Percentiles rank a stretch among this genome's conserved stretches.
These are phyloP conservation scores for Subanguina moxae DNA, from an alignment of 1,140 invertebrate genomes.

Conservation along the genomic window DNA sequence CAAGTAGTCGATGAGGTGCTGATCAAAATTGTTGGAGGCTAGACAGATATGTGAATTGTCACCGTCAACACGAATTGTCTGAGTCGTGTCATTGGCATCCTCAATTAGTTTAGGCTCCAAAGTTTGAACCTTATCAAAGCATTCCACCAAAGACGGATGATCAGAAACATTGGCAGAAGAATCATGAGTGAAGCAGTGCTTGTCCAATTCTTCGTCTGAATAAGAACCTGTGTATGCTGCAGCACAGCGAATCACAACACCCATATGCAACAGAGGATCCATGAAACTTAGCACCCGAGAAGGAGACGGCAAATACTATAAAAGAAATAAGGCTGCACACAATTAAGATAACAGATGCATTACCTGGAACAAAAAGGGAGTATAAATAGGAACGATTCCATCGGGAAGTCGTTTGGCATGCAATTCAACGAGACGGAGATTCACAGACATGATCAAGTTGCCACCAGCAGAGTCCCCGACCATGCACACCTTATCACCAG, in stretches of 20 bases:
- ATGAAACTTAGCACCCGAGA: constrained; percentile 81
- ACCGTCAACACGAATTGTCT: constrained; percentile 45
- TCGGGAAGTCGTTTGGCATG: constrained; percentile 73
- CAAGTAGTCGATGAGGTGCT: constrained; percentile 49
- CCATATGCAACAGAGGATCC: constrained; percentile 89
- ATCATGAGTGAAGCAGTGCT: constrained; percentile 11
- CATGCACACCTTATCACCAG: constrained; percentile 63
- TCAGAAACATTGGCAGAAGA: constrained; percentile 16
- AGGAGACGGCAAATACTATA: constrained; percentile 80
- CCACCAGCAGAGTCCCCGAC: constrained; percentile 85
- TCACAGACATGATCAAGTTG: constrained; percentile 76
- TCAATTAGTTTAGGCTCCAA: neutral
- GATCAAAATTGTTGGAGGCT: constrained; percentile 46
- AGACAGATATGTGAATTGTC: constrained; percentile 50
- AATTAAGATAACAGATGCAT: neutral
- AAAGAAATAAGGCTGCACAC: constrained; percentile 55
- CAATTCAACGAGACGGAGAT: constrained; percentile 72
- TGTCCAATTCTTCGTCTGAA: constrained; percentile 30
- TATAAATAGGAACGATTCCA: constrained; percentile 81
- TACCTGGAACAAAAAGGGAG: constrained; percentile 61
- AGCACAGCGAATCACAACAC: constrained; percentile 65
- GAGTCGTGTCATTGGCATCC: constrained; percentile 28
- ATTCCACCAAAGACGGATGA: constrained; percentile 51
- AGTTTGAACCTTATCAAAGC: constrained; percentile 50
- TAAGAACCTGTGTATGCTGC: constrained; percentile 59